Evolutionary conservation across 1,140 invertebrate species (phyloP).

Genomic region (Cataglyphis hispanica): DNA sequence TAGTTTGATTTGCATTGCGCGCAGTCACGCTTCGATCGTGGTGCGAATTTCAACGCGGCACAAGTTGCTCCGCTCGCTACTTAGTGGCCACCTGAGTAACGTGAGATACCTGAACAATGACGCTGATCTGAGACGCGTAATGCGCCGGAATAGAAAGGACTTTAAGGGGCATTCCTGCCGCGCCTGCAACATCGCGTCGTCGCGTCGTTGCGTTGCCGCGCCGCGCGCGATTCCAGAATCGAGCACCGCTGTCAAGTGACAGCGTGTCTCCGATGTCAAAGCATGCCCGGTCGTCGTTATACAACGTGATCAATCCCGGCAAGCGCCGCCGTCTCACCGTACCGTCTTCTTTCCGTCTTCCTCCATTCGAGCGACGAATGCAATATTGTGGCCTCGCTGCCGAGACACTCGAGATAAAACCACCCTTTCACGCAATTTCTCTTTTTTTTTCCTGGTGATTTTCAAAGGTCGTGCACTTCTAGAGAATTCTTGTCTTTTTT

Average conservation of each 20-base stretch:
- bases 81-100: constrained; percentile 67
- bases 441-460: neutral
- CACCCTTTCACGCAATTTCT: constrained; percentile 22
- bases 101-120: constrained; percentile 59
- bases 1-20: constrained; percentile 53
- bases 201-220: constrained; percentile 69
- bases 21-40: constrained; percentile 42
- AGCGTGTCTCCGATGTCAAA: constrained; percentile 81
- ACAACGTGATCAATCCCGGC: constrained; percentile 59
- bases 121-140: constrained; percentile 19
- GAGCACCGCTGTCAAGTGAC: constrained; percentile 80
- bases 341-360: constrained; percentile 15
- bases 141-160: constrained; percentile 43
- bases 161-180: constrained; percentile 73
- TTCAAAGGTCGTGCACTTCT: constrained; percentile 30
- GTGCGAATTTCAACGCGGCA: constrained; percentile 54
- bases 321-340: neutral
- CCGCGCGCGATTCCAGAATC: constrained; percentile 72
- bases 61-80: constrained; percentile 7
- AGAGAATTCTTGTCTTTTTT: neutral
- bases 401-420: constrained; percentile 22
- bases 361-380: constrained; percentile 49
- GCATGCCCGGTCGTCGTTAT: constrained; percentile 69
- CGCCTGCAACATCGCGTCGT: constrained; percentile 51
- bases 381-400: constrained; percentile 45